Conservation (phyloP, 1,140 invertebrate species). For the Meteorus sp. region DNA sequence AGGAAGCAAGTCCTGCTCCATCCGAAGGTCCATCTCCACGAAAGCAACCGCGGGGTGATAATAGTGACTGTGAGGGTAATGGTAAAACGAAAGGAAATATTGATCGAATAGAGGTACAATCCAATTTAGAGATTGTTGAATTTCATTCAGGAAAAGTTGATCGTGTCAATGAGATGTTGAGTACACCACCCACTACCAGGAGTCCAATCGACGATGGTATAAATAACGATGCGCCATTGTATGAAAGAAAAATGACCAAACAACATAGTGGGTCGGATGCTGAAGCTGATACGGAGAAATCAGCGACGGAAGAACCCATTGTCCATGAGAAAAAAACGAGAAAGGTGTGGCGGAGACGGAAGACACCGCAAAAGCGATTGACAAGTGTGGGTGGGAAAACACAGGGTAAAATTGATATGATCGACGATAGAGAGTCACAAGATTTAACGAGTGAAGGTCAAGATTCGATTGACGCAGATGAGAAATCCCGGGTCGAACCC, state of each 20-base stretch:
- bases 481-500: constrained; percentile 4
- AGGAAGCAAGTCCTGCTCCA: constrained; percentile 50
- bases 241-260: constrained; percentile 35
- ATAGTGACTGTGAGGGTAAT: constrained; percentile 38
- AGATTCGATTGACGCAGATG: neutral
- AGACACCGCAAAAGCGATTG: constrained; percentile 47
- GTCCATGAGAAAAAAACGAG: constrained; percentile 51
- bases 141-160: constrained; percentile 31
- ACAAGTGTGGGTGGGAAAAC: constrained; percentile 31
- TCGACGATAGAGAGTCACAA: constrained; percentile 25
- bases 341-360: constrained; percentile 54
- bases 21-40: constrained; percentile 58
- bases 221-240: constrained; percentile 32
- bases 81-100: constrained; percentile 56
- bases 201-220: constrained; percentile 34
- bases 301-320: constrained; percentile 55
- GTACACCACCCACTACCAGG: constrained; percentile 37
- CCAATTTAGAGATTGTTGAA: constrained; percentile 49
- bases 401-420: constrained; percentile 31
- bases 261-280: constrained; percentile 51
- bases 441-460: constrained; percentile 9
- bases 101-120: constrained; percentile 51
- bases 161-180: constrained; percentile 21
- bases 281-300: constrained; percentile 60
- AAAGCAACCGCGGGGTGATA: constrained; percentile 47